Percentiles rank a stretch among this genome's conserved stretches.
Conservation (phyloP, 2,113 vertebrate species). For the Columbina picui region DNA sequence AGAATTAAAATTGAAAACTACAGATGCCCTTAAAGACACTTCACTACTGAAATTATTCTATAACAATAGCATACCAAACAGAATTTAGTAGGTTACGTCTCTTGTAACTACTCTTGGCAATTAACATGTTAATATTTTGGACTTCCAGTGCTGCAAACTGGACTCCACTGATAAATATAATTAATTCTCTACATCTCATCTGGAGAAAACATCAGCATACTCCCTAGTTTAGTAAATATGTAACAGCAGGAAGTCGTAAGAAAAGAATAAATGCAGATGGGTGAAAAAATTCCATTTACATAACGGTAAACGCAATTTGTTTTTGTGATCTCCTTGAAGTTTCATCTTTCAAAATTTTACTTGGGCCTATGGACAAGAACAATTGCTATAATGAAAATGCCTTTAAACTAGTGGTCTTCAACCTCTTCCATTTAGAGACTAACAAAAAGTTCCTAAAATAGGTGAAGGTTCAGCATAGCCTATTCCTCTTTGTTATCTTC, state of each 20-base stretch:
- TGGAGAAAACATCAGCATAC: background rate
- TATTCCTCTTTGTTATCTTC: background rate
- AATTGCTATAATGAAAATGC: background rate
- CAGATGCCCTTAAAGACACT: background rate
- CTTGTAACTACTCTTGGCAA: background rate
- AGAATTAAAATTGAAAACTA: background rate
- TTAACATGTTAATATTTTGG: background rate
- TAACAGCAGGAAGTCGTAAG: background rate
- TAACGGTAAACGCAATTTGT: background rate
- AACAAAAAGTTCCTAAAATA: background rate
- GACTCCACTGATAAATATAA: background rate
- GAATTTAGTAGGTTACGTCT: background rate
- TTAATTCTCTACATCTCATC: background rate
- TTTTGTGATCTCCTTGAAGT: background rate
- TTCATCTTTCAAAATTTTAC: background rate
- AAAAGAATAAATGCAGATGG: background rate
- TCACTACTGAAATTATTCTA: background rate
- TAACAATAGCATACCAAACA: background rate
- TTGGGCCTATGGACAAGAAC: accelerated
- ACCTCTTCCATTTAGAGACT: background rate
- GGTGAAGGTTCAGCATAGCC: background rate
- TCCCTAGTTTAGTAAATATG: background rate
- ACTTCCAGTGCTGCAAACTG: background rate
- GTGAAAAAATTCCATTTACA: background rate
- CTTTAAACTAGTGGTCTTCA: background rate